Evolutionary conservation across 2,888 invertebrate species (phyloP), one percentile per base, ranked within the genome.

Genomic region (Itoplectis maculator): DNA sequence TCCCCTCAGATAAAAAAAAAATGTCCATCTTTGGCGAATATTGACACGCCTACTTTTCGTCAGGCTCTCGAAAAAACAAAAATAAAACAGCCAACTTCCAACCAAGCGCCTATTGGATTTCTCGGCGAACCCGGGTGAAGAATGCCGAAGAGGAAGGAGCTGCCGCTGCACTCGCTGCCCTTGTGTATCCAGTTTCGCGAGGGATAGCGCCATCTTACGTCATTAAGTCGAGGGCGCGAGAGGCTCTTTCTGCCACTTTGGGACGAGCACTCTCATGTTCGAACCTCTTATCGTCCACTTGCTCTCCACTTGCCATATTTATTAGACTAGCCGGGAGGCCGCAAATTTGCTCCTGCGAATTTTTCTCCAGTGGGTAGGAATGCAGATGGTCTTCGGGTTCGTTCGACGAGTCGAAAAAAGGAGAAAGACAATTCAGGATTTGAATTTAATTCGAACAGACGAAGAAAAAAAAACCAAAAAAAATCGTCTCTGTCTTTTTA

Each of bases 101-200:
- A 35, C 7, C 8, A 35, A 56, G 23, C 11, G 40, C 40, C 49
- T 56, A 76, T 79, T 74, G 5, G 5, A 78, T 70, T 70, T 74
- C 54, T 2, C 47, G 15, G 1, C n/a, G 6, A 59, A 56, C 29
- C n/a, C n/a, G n/a, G 5, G 6, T 56, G 23, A 59, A n/a, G 15
- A 13, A 59, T 59, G 15, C 8, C 7, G n/a, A n/a, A 59, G 59
- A 29, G 29, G n/a, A n/a, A n/a, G 35, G 35, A 20, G 23, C 76
- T 79, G n/a, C n/a, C n/a, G n/a, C n/a, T n/a, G n/a, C n/a, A n/a
- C n/a, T n/a, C n/a, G n/a, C n/a, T 79, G 61, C 59, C 45, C 59
- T 51, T 42, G 66, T 77, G 72, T 81, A 79, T 82, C 82, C 68
- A 49, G 76, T 82, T 82, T 76, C 82, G 69, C 73, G 76, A 72